phyloP scores from a whole-genome alignment of 2,888 invertebrate genomes.

The Holacanthella duospinosa region DNA sequence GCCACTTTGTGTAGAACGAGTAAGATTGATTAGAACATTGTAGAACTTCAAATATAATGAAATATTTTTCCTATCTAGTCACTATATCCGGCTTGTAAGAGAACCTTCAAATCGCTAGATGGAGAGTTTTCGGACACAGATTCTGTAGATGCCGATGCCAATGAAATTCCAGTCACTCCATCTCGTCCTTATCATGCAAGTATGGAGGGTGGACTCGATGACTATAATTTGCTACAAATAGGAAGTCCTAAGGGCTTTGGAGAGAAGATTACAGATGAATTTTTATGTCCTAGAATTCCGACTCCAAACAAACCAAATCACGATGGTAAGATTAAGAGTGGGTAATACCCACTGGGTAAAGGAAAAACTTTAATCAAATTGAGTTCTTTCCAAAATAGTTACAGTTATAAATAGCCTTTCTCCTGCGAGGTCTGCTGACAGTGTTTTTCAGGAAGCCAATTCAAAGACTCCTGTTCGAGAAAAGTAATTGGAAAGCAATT shows the following conservation, averaged over 20 bases:
- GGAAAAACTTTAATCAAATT: not conserved
- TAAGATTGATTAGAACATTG: no score
- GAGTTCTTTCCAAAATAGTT: conserved; percentile 6
- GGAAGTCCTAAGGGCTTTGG: conserved; percentile 36
- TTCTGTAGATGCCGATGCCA: conserved; percentile 16
- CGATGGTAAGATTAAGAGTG: conserved; percentile 1
- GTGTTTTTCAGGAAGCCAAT: conserved; percentile 41
- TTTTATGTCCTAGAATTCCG: conserved; percentile 40
- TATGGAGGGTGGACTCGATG: conserved; percentile 43
- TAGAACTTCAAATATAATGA: no score
- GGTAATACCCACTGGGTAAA: no score
- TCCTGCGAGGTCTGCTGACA: conserved; percentile 46
- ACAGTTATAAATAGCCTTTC: conserved; percentile 31
- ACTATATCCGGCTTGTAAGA: no score
- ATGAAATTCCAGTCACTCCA: conserved; percentile 11
- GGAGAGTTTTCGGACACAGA: conserved; percentile 30
- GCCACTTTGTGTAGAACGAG: not conserved
- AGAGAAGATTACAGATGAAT: conserved; percentile 29
- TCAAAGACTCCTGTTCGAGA: conserved; percentile 38
- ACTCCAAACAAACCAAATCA: conserved; percentile 40
- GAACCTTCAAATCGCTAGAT: conserved; percentile 35
- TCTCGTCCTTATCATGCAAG: conserved; percentile 39
- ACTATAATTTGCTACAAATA: conserved; percentile 40
- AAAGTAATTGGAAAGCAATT: conserved; percentile 25
- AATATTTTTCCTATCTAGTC: no score